Conservation (phyloP, 2,888 invertebrate genomes). For the Pyrochroa serraticornis region DNA sequence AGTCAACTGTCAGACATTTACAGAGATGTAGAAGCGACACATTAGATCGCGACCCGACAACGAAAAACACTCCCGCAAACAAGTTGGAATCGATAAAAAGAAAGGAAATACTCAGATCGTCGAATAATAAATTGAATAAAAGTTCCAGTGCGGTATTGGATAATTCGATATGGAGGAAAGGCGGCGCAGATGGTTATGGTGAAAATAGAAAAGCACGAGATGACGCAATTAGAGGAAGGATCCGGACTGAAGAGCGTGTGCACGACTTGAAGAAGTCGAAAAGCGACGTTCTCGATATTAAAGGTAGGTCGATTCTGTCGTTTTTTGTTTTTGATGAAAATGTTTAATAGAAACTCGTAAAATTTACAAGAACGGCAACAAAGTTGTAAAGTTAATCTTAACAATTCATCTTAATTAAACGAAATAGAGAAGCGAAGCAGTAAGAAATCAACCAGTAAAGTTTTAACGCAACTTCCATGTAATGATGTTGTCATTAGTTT, state of each 20-base stretch:
- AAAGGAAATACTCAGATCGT: slow-evolving; percentile 10
- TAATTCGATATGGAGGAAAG: slow-evolving; percentile 10
- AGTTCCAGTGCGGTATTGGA: slow-evolving; percentile 20
- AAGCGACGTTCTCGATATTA: slow-evolving; percentile 35
- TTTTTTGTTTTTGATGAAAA: no score
- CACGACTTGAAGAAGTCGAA: slow-evolving; percentile 38
- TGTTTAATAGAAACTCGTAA: no score
- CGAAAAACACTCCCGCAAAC: slow-evolving; percentile 15
- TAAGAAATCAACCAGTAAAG: no score
- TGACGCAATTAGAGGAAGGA: slow-evolving; percentile 10
- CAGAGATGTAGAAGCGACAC: slow-evolving; percentile 41
- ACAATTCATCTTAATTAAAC: no score
- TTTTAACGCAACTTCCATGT: no score
- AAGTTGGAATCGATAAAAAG: slow-evolving; percentile 2
- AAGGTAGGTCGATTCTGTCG: slow-evolving; percentile 32
- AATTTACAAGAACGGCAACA: no score
- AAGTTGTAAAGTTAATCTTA: no score
- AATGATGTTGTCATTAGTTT: no score
- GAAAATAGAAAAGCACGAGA: slow-evolving; percentile 15
- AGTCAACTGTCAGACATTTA: slow-evolving; percentile 28
- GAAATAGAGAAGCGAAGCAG: no score
- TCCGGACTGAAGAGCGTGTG: neutral
- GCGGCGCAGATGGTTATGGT: slow-evolving; percentile 2
- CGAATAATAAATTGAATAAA: slow-evolving; percentile 20
- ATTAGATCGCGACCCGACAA: slow-evolving; percentile 14